phyloP scores from a whole-genome alignment of 2,113 vertebrate genomes.

The Theristicus caerulescens region DNA sequence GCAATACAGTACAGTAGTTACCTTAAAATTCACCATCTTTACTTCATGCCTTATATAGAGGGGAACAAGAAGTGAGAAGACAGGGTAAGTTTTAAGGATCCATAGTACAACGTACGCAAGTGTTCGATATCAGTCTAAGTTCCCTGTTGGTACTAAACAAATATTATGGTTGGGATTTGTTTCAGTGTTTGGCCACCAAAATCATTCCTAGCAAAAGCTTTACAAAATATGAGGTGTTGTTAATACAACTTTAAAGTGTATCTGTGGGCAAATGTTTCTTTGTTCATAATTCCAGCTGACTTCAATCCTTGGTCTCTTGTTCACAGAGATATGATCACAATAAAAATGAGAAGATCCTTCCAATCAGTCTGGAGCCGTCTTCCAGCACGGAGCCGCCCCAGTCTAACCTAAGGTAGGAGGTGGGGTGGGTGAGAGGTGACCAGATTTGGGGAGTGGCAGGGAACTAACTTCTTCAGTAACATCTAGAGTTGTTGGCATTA shows the following conservation, averaged over 20 bases:
- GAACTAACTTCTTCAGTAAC: neutral
- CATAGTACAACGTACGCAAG: neutral
- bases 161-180: neutral
- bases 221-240: neutral
- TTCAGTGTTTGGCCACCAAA: neutral
- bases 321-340: conserved; percentile 92
- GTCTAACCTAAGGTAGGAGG: conserved; percentile 86
- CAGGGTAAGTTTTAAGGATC: neutral
- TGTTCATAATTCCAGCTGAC: neutral
- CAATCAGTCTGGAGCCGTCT: conserved; percentile 92
- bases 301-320: conserved; percentile 12
- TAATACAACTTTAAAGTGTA: neutral
- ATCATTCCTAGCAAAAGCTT: neutral
- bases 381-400: conserved; percentile 86
- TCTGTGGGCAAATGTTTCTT: neutral
- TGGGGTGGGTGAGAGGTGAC: neutral
- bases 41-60: neutral
- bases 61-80: neutral
- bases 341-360: conserved; percentile 92
- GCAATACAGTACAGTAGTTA: neutral
- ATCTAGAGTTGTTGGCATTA: neutral
- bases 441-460: neutral
- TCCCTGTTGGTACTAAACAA: neutral
- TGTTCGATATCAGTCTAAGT: neutral
- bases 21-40: neutral